phyloP scores from a whole-genome alignment of 2,888 invertebrate species.

The Andrena marginata region DNA sequence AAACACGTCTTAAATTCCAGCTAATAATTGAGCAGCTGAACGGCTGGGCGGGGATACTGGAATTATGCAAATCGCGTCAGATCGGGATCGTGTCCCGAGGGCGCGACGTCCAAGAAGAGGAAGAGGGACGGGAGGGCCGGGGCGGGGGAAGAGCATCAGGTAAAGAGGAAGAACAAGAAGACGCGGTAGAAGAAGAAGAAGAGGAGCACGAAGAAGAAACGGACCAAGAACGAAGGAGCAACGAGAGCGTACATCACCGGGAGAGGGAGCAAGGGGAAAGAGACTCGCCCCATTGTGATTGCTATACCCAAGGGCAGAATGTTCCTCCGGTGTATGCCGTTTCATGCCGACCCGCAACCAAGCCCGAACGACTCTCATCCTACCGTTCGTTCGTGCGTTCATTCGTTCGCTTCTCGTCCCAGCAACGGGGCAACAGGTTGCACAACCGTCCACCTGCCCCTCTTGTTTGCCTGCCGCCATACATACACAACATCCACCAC shows the following conservation, averaged over 20 bases:
- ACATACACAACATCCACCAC: conserved; percentile 57
- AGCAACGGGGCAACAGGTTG: conserved; percentile 79
- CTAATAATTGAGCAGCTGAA: conserved; percentile 84
- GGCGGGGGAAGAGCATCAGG: conserved; percentile 60
- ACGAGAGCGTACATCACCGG: conserved; percentile 58
- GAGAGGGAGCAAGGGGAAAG: conserved; percentile 56
- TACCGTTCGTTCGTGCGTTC: conserved; percentile 57
- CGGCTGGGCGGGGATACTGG: conserved; percentile 82
- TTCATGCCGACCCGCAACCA: conserved; percentile 69
- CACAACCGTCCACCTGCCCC: conserved; percentile 79
- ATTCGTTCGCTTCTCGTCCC: conserved; percentile 62
- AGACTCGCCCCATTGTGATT: conserved; percentile 77
- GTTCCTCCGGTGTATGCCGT: conserved; percentile 67
- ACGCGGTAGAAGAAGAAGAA: conserved; percentile 37
- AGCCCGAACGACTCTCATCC: conserved; percentile 70
- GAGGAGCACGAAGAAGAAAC: conserved; percentile 46
- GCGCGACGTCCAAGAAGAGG: conserved; percentile 75
- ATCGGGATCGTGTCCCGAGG: conserved; percentile 83
- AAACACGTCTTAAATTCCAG: conserved; percentile 84
- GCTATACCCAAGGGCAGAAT: conserved; percentile 74
- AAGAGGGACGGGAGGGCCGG: conserved; percentile 49
- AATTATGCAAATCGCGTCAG: conserved; percentile 85
- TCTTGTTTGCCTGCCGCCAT: conserved; percentile 76
- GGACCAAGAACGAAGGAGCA: conserved; percentile 42
- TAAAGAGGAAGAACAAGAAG: conserved; percentile 47